Base-by-base conservation (phyloP, 2,113 vertebrate genomes). In the Burhinus bistriatus region DNA sequence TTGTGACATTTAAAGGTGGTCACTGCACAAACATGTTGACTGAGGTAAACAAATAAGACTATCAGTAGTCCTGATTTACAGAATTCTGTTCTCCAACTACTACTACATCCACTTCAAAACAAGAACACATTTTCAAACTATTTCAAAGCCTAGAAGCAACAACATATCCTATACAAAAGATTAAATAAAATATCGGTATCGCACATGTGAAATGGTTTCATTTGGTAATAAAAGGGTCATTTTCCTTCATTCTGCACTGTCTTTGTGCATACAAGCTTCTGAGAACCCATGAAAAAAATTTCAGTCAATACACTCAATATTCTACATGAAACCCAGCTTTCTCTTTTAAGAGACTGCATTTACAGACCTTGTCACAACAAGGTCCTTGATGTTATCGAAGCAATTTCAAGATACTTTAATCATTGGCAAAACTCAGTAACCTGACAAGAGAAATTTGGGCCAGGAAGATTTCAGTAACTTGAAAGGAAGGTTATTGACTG, bases 401-500 rank as follows among this genome's bases (percentile, higher is more conserved):
- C 97, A 98, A 98, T 98, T 98, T 98, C 96, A 95, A 87, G 87
- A 96, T 75, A 97, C 98, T 98, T 98, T 99, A 99, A 98, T 99
- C 98, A 98, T 51, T 98, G 98, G 98, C 91, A 98, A 98, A 98
- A 98, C 97, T 98, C 98, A 98, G 97, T 87, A 94, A 97, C 93
- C 88, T 96, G 93, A 98, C 91, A 98, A 91, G 87, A 96, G 78
- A 97, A 96, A 93, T 94, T 69, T 96, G 86, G 92, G 92, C 86
- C 58, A 95, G 80, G 72, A 98, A 97, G 97, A 98, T 97, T 98
- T 98, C 98, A 98, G 98, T 98, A 97, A 98, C 95, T 98, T 98
- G 98, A 98, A 99, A 98, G 97, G 98, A 96, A 96, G 95, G 75
- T 96, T 98, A 99, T 93, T 98, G 98, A 99, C 97, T 98, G 97